Conservation (phyloP, 2,888 invertebrate species). For the Sisyra terminalis region DNA sequence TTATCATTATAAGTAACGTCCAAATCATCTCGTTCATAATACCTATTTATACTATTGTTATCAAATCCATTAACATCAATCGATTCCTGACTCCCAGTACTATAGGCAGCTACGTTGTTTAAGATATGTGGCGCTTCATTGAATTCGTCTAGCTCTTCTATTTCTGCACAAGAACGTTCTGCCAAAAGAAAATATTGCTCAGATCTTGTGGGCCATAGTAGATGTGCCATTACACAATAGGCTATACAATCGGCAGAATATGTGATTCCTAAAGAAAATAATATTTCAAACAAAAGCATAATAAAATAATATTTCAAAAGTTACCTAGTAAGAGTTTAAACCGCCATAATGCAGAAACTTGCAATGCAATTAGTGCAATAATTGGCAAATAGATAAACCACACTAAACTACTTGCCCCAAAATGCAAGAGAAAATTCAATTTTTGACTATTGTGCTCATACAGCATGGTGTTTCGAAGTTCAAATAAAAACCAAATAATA, state of each 20-base stretch:
- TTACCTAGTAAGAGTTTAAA: slow-evolving; percentile 83
- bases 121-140: slow-evolving; percentile 81
- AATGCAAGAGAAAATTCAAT: slow-evolving; percentile 84
- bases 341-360: slow-evolving; percentile 89
- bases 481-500: slow-evolving; percentile 78
- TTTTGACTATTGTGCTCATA: slow-evolving; percentile 70
- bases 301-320: no score
- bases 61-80: slow-evolving; percentile 1
- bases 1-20: neutral
- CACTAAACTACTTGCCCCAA: slow-evolving; percentile 92
- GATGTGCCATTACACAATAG: slow-evolving; percentile 86
- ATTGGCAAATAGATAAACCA: slow-evolving; percentile 97
- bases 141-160: slow-evolving; percentile 79
- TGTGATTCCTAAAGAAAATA: slow-evolving; percentile 89
- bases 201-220: slow-evolving; percentile 88
- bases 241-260: slow-evolving; percentile 92
- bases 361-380: slow-evolving; percentile 80
- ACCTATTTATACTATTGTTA: neutral
- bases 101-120: slow-evolving; percentile 26
- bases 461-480: slow-evolving; percentile 57
- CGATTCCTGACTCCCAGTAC: slow-evolving; percentile 1
- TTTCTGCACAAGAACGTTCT: slow-evolving; percentile 48
- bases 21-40: slow-evolving; percentile 2
- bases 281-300: no score
- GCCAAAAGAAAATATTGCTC: slow-evolving; percentile 80